A percentile compares a stretch with the other conserved stretches of the same genome.
phyloP scores from a whole-genome alignment of 2,113 vertebrate species.

The Planiliza haematocheilus region DNA sequence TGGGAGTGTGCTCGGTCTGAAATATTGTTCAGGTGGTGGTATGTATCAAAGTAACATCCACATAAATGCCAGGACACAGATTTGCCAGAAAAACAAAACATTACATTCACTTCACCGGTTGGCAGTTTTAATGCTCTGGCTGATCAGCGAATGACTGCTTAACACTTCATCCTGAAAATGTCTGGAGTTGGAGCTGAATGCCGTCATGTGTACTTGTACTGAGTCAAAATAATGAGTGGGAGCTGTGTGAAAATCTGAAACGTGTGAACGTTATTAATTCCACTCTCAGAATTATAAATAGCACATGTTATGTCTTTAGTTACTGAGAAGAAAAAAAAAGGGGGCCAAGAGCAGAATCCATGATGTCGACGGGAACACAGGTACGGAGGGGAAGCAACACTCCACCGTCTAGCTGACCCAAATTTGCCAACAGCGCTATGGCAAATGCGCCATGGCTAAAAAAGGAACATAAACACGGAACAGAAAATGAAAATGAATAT shows the following conservation, averaged over 20 bases:
- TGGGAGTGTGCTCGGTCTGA: too few relatives aligned
- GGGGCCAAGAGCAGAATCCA: neutral
- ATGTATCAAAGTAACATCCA: too few relatives aligned
- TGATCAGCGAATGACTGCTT: too few relatives aligned
- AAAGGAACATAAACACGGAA: slow-evolving; percentile 18
- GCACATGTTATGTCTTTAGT: neutral
- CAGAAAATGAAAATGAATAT: neutral
- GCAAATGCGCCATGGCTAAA: slow-evolving; percentile 20
- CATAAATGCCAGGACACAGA: too few relatives aligned
- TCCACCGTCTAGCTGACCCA: neutral
- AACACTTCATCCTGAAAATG: too few relatives aligned
- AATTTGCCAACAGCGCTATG: slow-evolving; percentile 13
- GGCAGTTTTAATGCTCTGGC: too few relatives aligned
- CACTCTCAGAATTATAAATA: neutral
- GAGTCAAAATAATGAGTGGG: rapidly evolving
- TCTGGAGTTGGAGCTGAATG: neutral
- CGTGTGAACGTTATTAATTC: neutral
- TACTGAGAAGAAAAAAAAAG: neutral
- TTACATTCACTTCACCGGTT: too few relatives aligned
- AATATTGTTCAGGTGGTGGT: too few relatives aligned
- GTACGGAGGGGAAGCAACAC: neutral
- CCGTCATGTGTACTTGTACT: neutral
- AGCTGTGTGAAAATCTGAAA: neutral
- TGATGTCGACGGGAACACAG: slow-evolving; percentile 7
- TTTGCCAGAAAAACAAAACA: too few relatives aligned